A percentile compares a stretch with the other conserved stretches of the same genome.
Evolutionary conservation across 2,113 vertebrate genomes (phyloP).

Genomic region (Notarius quadriscutis): DNA sequence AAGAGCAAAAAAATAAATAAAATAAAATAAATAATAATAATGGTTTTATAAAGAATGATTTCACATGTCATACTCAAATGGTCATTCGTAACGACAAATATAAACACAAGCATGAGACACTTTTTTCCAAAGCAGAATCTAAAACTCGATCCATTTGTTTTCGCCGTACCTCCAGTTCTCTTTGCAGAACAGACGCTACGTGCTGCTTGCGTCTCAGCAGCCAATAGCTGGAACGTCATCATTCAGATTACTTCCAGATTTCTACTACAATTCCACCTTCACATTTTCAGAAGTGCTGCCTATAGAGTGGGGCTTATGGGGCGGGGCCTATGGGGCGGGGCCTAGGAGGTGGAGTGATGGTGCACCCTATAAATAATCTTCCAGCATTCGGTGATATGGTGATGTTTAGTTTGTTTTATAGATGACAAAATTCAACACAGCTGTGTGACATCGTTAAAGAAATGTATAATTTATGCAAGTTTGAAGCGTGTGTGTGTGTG

Average conservation of each 20-base stretch:
- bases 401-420: background rate
- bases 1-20: too few species aligned
- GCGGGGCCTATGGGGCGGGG: background rate
- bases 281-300: background rate
- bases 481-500: background rate
- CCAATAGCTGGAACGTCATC: background rate
- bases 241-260: background rate
- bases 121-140: background rate
- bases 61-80: background rate
- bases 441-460: too few species aligned
- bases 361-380: background rate
- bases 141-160: background rate
- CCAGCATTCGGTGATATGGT: background rate
- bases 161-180: background rate
- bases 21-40: too few species aligned
- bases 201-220: background rate
- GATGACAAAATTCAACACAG: too few species aligned
- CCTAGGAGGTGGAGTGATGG: background rate
- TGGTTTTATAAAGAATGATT: background rate
- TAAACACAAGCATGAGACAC: background rate
- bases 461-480: background rate
- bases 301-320: too few species aligned
- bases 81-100: background rate
- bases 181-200: background rate
- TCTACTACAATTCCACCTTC: background rate